Evolutionary conservation across 2,113 vertebrate species (phyloP), one percentile per base, ranked within the genome.

Genomic region (Suncus etruscus): DNA sequence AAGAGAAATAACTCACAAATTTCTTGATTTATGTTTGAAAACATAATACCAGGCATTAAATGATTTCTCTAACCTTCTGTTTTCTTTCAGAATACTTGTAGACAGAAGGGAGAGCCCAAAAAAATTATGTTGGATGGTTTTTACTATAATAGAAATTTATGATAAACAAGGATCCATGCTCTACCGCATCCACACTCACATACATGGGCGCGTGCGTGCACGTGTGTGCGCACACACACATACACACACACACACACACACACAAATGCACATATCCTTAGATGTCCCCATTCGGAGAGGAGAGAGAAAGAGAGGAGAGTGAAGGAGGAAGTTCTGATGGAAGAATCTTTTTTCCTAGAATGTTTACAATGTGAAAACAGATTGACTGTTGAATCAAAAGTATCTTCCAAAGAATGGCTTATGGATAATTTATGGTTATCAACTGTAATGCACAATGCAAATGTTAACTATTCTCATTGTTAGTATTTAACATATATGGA

Each of bases 21-120:
- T 97, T 97, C 97, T 97, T 98, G 98, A 98, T 98, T 98, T 98
- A 98, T 98, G 97, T 98, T 97, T 96, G 97, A 97, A 98, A 98
- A 97, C 97, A 98, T 97, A 97, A 98, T 97, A 97, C 97, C 98
- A 96, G 98, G 97, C 97, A 98, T 98, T 98, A 98, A 98, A 98
- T 98, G 97, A 98, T 97, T 97, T 97, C 97, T 97, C 97, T 97
- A 98, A 97, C 97, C 97, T 98, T 97, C 98, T 96, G 97, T 97
- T 98, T 98, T 97, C 96, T 97, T 97, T 97, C 98, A 98, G 98
- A 98, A 97, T 96, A 94, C 85, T 96, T 78, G 96, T 94, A 93
- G 94, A 87, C 95, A 96, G 95, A 96, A 97, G 97, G 98, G 96
- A 97, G 94, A 97, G 96, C 97, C 97, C 88, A 93, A 97, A 98